These are phyloP conservation scores for Sciaenops ocellatus DNA, from an alignment of 2,797 vertebrate species.

Conservation along the genomic window DNA sequence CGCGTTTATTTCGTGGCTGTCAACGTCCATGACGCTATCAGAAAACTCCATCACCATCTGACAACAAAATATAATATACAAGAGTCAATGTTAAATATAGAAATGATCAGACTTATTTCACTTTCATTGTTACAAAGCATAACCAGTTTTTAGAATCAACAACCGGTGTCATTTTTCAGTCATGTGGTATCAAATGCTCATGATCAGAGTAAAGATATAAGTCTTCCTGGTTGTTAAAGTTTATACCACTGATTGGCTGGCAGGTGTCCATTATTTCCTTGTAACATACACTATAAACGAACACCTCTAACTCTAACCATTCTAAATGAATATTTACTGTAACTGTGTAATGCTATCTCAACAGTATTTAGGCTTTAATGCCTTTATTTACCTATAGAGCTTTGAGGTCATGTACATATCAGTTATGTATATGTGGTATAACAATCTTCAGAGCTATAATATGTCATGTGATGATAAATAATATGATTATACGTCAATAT, in stretches of 20 bases:
- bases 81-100: neutral
- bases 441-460: neutral
- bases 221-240: neutral
- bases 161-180: neutral
- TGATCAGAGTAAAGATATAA: neutral
- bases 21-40: constrained; percentile 91
- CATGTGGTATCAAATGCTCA: neutral
- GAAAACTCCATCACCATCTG: constrained; percentile 99
- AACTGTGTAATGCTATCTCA: neutral
- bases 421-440: neutral
- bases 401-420: neutral
- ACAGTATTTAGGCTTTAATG: neutral
- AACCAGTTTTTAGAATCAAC: neutral
- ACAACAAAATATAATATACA: constrained; percentile 31
- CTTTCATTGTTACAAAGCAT: neutral
- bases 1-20: constrained; percentile 89
- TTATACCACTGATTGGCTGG: neutral
- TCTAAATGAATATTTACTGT: neutral
- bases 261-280: neutral
- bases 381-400: neutral
- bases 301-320: neutral
- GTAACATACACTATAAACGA: neutral
- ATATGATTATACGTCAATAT: neutral
- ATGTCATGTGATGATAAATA: neutral
- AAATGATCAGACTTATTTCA: neutral